These are phyloP conservation scores for Vireo griseus DNA, from an alignment of 2,797 vertebrate species.

Conservation along the genomic window DNA sequence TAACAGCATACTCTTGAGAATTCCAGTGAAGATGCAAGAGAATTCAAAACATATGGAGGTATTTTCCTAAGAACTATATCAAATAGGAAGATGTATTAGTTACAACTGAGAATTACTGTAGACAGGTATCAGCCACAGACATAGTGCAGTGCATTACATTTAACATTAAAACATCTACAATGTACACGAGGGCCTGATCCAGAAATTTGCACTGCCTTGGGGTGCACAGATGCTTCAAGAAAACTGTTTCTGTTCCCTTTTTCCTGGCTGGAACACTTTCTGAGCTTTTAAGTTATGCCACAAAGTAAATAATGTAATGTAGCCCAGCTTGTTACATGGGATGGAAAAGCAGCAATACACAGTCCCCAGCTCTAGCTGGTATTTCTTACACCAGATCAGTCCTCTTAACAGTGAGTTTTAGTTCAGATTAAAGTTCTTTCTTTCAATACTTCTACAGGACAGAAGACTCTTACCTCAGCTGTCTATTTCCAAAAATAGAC, in stretches of 20 bases:
- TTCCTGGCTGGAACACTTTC: background rate
- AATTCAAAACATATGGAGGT: constrained; percentile 17
- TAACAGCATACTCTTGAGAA: background rate
- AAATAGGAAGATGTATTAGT: background rate
- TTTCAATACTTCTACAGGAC: background rate
- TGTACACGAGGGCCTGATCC: background rate
- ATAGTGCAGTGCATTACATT: background rate
- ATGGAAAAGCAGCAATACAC: background rate
- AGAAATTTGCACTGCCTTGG: background rate
- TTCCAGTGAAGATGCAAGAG: background rate
- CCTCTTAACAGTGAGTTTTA: background rate
- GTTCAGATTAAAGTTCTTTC: background rate
- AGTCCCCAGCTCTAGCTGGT: background rate
- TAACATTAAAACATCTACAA: background rate
- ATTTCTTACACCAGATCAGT: background rate
- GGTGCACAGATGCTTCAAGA: background rate
- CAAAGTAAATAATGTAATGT: background rate
- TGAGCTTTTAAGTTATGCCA: background rate
- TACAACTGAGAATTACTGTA: background rate
- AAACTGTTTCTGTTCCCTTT: background rate
- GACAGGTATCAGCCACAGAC: background rate
- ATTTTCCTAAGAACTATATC: background rate
- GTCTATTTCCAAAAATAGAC: background rate
- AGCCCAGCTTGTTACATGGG: background rate
- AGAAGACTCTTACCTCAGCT: background rate